Base-by-base conservation (phyloP, 2,113 vertebrate genomes). In the Aepyceros melampus region DNA sequence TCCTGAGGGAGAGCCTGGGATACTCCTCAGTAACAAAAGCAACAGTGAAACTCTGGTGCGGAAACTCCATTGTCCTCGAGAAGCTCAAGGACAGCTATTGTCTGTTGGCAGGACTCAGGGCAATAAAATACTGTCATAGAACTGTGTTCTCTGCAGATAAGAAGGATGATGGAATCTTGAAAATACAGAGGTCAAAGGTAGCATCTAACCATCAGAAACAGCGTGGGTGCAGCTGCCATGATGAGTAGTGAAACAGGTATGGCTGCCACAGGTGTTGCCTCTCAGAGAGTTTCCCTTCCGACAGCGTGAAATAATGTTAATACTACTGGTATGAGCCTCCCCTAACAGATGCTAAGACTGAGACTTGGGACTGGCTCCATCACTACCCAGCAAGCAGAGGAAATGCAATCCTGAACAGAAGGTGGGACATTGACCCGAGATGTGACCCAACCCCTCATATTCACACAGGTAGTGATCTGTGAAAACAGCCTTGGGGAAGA, bases 351-450 rank as follows among this genome's bases (percentile, higher is more conserved):
- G 16, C 5, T 49, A 40, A 78, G 12, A 71, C 56, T 43, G 47
- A 71, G 49, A 23, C 62, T 92, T 96, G 27, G 2, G 62, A 43
- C 15, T 27, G 31, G 6, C 55, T 79, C 58, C 62, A 2, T 14
- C 6, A 23, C 8, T 49, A 45, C 19, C 58, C 19, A 88, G 14
- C 33, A 60, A n/a, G 17, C 17, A 93, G 29, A 83, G 13, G 58
- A 2, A 25, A 96, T 45, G 17, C 74, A 58, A 19, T 81, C 8
- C 23, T 33, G 53, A 87, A 33, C 6, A 16, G 14, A 51, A 55
- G 16, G 4, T 67, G n/a, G 4, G n/a, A 49, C 4, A 11, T 2
- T 23, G 15, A 4, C 7, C 2, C 8, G 53, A 79, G 53, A 0
- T 33, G 27, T 36, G 21, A 36, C 5, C 11, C 31, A 29, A 8